A percentile compares a stretch with the other conserved stretches of the same genome.
Conservation (phyloP, 2,888 invertebrate genomes). For the Andrena haemorrhoa region DNA sequence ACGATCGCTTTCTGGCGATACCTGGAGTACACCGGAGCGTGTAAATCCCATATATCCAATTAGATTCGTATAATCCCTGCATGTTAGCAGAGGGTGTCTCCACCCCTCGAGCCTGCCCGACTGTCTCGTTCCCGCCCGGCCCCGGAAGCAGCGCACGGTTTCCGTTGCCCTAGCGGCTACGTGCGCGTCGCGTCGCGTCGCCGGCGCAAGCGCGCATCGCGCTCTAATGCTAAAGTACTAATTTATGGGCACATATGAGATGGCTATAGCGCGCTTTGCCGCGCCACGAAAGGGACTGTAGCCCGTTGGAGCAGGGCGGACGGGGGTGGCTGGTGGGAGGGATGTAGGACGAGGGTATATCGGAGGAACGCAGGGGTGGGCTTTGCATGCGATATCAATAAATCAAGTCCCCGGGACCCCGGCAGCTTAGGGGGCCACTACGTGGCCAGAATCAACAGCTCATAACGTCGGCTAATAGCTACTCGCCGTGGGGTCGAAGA, state of each 20-base stretch:
- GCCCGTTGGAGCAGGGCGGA: conserved; percentile 61
- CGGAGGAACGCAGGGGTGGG: conserved; percentile 80
- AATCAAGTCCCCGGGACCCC: conserved; percentile 83
- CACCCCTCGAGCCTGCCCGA: conserved; percentile 62
- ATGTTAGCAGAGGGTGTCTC: conserved; percentile 76
- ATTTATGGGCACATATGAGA: conserved; percentile 82
- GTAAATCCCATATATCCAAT: conserved; percentile 83
- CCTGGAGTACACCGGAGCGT: conserved; percentile 69
- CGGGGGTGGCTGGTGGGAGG: conserved; percentile 39
- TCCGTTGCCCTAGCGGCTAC: conserved; percentile 52
- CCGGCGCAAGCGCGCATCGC: conserved; percentile 73
- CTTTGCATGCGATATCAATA: conserved; percentile 85
- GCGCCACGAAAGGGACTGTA: conserved; percentile 77
- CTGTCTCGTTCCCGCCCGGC: conserved; percentile 54
- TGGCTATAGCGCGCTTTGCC: conserved; percentile 72
- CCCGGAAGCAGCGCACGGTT: conserved; percentile 20
- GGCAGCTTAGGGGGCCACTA: conserved; percentile 84
- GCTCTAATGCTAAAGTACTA: conserved; percentile 82
- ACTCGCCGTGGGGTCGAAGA: conserved; percentile 82
- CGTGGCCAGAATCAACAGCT: conserved; percentile 85
- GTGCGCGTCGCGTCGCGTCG: conserved; percentile 49
- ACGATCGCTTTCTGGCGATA: conserved; percentile 69
- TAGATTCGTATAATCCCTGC: conserved; percentile 82
- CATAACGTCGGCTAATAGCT: conserved; percentile 85
- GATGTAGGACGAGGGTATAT: conserved; percentile 72